phyloP scores from a whole-genome alignment of 2,113 vertebrate species.

The Cyprinodon variegatus region DNA sequence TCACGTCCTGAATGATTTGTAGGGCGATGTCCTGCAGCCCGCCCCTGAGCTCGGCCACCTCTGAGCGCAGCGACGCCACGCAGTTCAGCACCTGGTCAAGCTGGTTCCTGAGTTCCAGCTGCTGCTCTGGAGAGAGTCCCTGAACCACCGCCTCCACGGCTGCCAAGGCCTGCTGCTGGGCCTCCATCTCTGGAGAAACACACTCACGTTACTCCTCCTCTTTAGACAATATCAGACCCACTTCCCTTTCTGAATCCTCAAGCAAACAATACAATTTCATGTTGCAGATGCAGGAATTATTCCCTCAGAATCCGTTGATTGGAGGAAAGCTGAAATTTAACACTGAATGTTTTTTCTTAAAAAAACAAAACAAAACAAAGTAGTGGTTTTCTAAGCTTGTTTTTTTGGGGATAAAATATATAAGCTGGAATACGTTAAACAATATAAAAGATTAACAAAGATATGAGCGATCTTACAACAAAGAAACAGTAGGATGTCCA shows the following conservation, averaged over 20 bases:
- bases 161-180: slow-evolving; percentile 36
- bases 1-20: slow-evolving; percentile 89
- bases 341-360: neutral
- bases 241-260: no score
- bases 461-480: no score
- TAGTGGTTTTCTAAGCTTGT: no score
- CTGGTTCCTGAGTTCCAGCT: slow-evolving; percentile 84
- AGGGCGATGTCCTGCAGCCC: slow-evolving; percentile 84
- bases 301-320: neutral
- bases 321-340: neutral
- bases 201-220: neutral
- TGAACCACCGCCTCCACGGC: slow-evolving; percentile 62
- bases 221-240: neutral
- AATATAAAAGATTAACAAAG: no score
- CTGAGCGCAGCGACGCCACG: slow-evolving; percentile 80
- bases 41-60: slow-evolving; percentile 87
- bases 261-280: neutral
- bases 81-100: slow-evolving; percentile 87
- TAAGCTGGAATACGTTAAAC: no score
- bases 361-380: no score
- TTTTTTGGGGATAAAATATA: no score
- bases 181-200: slow-evolving; percentile 55
- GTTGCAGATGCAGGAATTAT: neutral
- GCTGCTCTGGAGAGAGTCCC: slow-evolving; percentile 72
- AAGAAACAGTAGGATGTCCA: no score